Evolutionary conservation across 2,888 invertebrate genomes (phyloP).

Genomic region (Imbricaverruca yamaguchii): DNA sequence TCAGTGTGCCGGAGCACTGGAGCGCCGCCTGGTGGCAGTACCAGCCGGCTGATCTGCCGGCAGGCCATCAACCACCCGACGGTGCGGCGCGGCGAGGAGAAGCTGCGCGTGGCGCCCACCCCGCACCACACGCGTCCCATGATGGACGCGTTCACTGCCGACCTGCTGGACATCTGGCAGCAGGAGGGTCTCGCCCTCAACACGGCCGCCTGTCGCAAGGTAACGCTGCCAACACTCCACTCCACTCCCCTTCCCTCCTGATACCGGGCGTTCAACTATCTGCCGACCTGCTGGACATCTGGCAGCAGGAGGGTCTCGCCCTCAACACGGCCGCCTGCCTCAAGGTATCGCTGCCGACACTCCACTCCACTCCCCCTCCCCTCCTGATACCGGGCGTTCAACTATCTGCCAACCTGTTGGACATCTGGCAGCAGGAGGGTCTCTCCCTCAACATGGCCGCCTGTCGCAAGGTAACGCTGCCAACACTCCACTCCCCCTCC

Average conservation of each 20-base stretch:
- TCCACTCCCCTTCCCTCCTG: no score
- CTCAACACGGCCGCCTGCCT: conserved; percentile 26
- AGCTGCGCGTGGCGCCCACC: conserved; percentile 86
- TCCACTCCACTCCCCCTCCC: no score
- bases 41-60: no score
- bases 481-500: no score
- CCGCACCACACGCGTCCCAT: conserved; percentile 78
- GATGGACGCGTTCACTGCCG: conserved; percentile 73
- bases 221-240: no score
- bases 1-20: no score
- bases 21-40: no score
- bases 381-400: no score
- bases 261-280: no score
- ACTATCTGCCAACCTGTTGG: conserved; percentile 65
- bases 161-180: conserved; percentile 73
- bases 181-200: conserved; percentile 58
- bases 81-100: conserved; percentile 84
- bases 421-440: conserved; percentile 44
- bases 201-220: not conserved
- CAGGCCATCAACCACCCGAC: conserved; percentile 94
- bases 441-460: conserved; percentile 39
- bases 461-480: not conserved
- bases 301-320: conserved; percentile 66
- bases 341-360: no score
- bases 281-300: conserved; percentile 67